These are phyloP conservation scores for Henricia sp. DNA, from an alignment of 53 echinoderm and acorn worm species.

Conservation along the genomic window DNA sequence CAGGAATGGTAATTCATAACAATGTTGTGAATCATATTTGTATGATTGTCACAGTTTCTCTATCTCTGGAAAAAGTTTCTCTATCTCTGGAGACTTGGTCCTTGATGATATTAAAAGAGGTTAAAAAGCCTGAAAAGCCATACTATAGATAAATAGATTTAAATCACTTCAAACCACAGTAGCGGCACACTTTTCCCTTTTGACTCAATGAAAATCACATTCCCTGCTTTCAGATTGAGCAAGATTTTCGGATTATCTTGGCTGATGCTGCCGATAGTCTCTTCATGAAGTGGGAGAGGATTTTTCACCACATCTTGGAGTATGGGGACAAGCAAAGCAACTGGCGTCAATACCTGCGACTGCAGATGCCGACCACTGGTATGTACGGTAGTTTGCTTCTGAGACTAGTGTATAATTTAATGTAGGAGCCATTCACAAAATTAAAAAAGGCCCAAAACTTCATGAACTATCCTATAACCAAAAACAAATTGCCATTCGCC, in stretches of 20 bases:
- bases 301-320: background rate
- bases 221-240: conserved; percentile 54
- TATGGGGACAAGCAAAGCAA: conserved; percentile 24
- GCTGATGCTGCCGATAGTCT: conserved; percentile 14
- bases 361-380: background rate
- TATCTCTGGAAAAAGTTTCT: background rate
- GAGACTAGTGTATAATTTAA: too few relatives aligned
- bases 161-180: too few relatives aligned
- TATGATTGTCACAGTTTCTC: background rate
- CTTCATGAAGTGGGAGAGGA: conserved; percentile 12
- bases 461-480: too few relatives aligned
- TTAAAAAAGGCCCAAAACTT: too few relatives aligned
- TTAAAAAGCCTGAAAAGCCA: too few relatives aligned
- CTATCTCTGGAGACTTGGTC: too few relatives aligned
- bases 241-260: conserved; percentile 37
- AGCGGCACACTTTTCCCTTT: too few relatives aligned
- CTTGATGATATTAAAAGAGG: too few relatives aligned
- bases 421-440: too few relatives aligned
- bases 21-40: background rate
- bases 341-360: conserved; percentile 20
- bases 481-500: too few relatives aligned
- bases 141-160: too few relatives aligned
- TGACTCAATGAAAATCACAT: too few relatives aligned
- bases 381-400: background rate
- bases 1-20: conserved; percentile 55